Conservation (phyloP, 2,888 invertebrate genomes). For the Caenorhabditis sp. region DNA sequence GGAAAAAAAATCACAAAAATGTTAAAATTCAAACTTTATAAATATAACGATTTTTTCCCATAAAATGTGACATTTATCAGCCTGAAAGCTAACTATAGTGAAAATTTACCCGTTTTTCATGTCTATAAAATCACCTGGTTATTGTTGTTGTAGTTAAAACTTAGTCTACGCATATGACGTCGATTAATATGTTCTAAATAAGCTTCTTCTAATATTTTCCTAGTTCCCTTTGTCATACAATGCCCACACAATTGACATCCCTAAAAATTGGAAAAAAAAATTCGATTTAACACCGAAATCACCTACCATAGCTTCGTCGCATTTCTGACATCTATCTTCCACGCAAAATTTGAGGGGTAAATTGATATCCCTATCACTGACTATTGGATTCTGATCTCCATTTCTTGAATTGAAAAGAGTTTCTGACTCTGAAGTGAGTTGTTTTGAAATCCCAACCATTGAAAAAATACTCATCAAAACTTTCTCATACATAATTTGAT, state of each 20-base stretch:
- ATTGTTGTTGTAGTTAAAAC: constrained; percentile 36
- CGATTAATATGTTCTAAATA: constrained; percentile 84
- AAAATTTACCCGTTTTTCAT: background rate
- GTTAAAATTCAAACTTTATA: too few species aligned
- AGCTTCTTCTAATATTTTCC: constrained; percentile 77
- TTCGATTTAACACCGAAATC: too few species aligned
- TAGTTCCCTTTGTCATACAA: constrained; percentile 79
- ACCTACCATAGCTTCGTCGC: constrained; percentile 26
- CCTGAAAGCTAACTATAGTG: too few species aligned
- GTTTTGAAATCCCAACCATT: constrained; percentile 79
- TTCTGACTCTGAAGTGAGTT: constrained; percentile 26
- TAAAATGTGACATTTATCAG: too few species aligned
- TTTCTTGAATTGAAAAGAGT: constrained; percentile 10
- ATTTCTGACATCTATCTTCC: constrained; percentile 21
- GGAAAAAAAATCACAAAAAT: too few species aligned
- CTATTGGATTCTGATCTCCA: constrained; percentile 31
- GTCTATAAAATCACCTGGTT: constrained; percentile 72
- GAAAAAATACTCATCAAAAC: constrained; percentile 83
- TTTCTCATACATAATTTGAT: constrained; percentile 86
- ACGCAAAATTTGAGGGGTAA: constrained; percentile 36
- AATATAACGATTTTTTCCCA: too few species aligned
- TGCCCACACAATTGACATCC: constrained; percentile 82
- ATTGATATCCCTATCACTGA: constrained; percentile 30
- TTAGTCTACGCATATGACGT: constrained; percentile 80
- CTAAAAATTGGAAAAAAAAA: constrained; percentile 45